Percentiles rank a stretch among this genome's conserved stretches.
phyloP scores from a whole-genome alignment of 2,797 vertebrate species.

The Ceyx erithaca region DNA sequence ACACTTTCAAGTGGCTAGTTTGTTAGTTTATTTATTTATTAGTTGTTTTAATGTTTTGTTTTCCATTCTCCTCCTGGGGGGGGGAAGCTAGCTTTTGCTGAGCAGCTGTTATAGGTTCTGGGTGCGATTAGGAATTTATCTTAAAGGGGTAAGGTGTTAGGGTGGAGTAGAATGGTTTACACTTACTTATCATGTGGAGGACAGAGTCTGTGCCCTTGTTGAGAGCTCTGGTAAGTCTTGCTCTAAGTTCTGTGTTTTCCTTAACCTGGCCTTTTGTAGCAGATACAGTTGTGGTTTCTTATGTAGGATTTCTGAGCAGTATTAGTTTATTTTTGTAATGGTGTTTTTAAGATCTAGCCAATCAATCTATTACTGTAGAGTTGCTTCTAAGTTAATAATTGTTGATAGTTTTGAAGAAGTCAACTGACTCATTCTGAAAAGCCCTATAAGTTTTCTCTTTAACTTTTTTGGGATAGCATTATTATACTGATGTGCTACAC shows the following conservation, averaged over 20 bases:
- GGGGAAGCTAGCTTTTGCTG: rapidly evolving
- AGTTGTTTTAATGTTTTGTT: not conserved
- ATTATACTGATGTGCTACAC: not conserved
- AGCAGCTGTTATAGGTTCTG: not conserved
- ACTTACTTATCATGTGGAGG: not conserved
- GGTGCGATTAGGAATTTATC: not conserved
- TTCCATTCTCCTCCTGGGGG: not conserved
- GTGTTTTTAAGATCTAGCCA: not conserved
- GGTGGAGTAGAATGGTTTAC: not conserved
- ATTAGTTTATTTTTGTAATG: not conserved
- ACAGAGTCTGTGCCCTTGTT: rapidly evolving
- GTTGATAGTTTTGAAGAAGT: not conserved
- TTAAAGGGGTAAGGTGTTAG: not conserved
- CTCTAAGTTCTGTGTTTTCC: rapidly evolving
- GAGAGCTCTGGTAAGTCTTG: not conserved
- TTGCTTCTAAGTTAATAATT: not conserved
- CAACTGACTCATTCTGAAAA: rapidly evolving
- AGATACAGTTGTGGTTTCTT: not conserved
- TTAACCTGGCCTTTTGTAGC: not conserved
- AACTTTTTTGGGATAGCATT: not conserved
- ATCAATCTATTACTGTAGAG: not conserved
- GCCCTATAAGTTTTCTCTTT: not conserved
- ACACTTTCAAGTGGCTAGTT: not conserved
- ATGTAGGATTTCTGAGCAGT: not conserved
- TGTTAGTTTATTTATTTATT: not conserved